Evolutionary conservation across 2,113 vertebrate species (phyloP).

Genomic region (Oreotrochilus melanogaster): DNA sequence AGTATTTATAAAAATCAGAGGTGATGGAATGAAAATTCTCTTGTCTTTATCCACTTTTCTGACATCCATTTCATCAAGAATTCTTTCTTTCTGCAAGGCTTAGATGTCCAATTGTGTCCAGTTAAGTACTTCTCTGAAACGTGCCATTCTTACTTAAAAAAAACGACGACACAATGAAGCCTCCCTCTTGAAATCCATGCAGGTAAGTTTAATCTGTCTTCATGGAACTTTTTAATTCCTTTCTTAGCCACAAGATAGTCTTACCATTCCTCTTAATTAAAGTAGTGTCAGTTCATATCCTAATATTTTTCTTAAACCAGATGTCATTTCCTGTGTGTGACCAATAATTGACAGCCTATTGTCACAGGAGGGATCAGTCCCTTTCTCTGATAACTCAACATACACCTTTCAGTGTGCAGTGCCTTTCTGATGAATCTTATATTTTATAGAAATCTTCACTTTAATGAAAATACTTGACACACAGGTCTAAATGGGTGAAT

Average conservation of each 20-base stretch:
- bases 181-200: not conserved
- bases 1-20: not conserved
- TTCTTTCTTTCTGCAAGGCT: not conserved
- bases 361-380: not conserved
- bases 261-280: not conserved
- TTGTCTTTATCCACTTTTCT: not conserved
- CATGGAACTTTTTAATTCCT: not conserved
- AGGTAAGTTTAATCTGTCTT: not conserved
- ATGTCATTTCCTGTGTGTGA: not conserved
- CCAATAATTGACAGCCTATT: not conserved
- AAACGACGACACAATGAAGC: not conserved
- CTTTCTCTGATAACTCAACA: not conserved
- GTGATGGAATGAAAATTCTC: not conserved
- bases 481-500: not conserved
- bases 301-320: not conserved
- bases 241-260: not conserved
- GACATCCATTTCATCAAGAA: not conserved
- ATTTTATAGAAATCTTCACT: not conserved
- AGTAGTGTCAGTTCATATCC: not conserved
- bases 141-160: not conserved
- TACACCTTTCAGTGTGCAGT: not conserved
- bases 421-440: not conserved
- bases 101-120: not conserved
- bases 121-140: not conserved
- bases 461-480: not conserved